Conservation (phyloP, 2,888 invertebrate species). For the Scelioninae gen. 1 region DNA sequence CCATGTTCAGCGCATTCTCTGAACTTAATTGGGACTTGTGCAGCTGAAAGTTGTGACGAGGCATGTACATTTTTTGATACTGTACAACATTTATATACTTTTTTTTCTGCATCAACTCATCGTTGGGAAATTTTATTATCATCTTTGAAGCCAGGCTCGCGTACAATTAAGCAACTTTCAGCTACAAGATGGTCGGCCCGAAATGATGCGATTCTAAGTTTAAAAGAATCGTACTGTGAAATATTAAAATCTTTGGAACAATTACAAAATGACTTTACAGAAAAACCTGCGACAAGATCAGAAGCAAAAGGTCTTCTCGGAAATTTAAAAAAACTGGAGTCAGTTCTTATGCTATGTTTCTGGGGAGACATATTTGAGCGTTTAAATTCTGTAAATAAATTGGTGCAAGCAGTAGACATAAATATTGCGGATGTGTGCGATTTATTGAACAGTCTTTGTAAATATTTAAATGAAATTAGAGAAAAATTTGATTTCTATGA, state of each 20-base stretch:
- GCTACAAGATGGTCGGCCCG: constrained; percentile 35
- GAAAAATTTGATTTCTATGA: too few species aligned
- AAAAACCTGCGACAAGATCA: constrained; percentile 23
- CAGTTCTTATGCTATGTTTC: neutral
- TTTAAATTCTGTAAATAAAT: too few species aligned
- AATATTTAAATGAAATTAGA: too few species aligned
- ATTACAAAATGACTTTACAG: neutral
- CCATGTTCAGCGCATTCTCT: constrained; percentile 75
- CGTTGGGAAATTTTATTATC: constrained; percentile 26
- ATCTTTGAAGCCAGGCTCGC: neutral
- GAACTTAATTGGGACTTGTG: constrained; percentile 72
- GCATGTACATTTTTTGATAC: constrained; percentile 71
- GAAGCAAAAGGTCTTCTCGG: constrained; percentile 26
- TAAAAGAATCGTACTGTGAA: constrained; percentile 24
- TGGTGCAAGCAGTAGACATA: too few species aligned
- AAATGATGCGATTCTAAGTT: constrained; percentile 27
- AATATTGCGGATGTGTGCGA: too few species aligned
- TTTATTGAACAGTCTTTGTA: too few species aligned
- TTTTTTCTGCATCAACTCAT: constrained; percentile 63
- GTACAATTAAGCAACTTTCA: constrained; percentile 26
- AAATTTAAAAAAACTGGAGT: constrained; percentile 4
- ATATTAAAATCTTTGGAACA: constrained; percentile 8
- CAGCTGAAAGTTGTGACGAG: constrained; percentile 72
- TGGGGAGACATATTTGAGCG: neutral
- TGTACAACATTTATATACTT: constrained; percentile 70